These are phyloP conservation scores for Bucco capensis DNA, from an alignment of 2,113 vertebrate species.

Conservation along the genomic window DNA sequence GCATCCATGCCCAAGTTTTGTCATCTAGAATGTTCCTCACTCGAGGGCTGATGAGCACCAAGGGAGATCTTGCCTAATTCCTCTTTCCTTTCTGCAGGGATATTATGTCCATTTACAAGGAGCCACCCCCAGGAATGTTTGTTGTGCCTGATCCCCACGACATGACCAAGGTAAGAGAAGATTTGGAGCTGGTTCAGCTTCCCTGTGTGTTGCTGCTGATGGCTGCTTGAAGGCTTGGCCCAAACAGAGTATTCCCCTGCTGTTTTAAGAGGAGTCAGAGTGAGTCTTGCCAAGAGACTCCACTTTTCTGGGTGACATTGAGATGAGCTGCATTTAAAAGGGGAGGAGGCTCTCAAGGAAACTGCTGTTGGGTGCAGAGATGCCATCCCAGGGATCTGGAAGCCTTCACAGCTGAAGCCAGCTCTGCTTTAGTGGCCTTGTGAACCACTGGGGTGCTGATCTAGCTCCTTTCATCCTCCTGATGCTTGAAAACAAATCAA, in stretches of 20 bases:
- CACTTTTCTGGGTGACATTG: background rate
- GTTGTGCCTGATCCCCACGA: conserved; percentile 97
- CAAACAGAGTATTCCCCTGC: rapidly evolving
- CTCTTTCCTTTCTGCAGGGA: conserved; percentile 78
- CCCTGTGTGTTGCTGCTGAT: background rate
- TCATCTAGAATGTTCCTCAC: background rate
- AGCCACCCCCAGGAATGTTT: conserved; percentile 98
- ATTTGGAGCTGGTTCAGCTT: background rate
- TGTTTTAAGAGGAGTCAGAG: background rate
- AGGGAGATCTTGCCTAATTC: background rate
- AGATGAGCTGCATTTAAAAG: background rate
- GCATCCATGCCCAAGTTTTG: background rate
- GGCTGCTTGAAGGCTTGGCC: background rate
- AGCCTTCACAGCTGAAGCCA: background rate
- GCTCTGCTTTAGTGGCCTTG: background rate
- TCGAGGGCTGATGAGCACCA: background rate
- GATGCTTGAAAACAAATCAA: background rate
- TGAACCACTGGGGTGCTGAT: background rate
- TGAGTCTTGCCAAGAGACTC: background rate
- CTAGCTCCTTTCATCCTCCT: background rate
- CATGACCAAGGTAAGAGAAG: conserved; percentile 93
- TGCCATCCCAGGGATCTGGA: background rate
- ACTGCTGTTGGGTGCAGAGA: background rate
- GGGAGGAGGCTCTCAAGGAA: background rate
- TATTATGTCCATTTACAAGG: conserved; percentile 99